Evolutionary conservation across 2,888 invertebrate genomes (phyloP).

Genomic region (Trypoxylon attenuatum): DNA sequence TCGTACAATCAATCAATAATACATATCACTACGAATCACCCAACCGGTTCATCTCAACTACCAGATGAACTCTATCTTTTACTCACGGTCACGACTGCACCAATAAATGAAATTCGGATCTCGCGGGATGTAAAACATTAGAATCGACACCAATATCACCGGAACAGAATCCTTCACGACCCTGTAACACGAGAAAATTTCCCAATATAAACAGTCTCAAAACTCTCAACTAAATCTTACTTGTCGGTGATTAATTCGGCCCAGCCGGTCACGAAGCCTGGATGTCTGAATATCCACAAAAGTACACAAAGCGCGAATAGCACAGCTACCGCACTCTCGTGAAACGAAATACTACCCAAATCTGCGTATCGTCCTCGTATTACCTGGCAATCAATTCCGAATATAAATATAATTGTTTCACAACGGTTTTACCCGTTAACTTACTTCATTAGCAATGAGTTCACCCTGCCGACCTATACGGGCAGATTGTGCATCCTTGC

Average conservation of each 20-base stretch:
- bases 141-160: slow-evolving; percentile 76
- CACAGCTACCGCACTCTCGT: slow-evolving; percentile 69
- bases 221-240: not conserved
- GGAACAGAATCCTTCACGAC: slow-evolving; percentile 66
- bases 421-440: not conserved
- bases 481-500: slow-evolving; percentile 54
- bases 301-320: slow-evolving; percentile 75
- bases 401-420: not conserved
- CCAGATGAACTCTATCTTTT: too few species aligned
- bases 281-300: slow-evolving; percentile 78
- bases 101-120: slow-evolving; percentile 68
- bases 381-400: slow-evolving; percentile 54
- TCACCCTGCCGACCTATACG: slow-evolving; percentile 62
- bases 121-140: slow-evolving; percentile 77
- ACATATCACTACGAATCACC: too few species aligned
- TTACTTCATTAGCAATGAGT: slow-evolving; percentile 63
- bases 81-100: slow-evolving; percentile 55
- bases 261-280: slow-evolving; percentile 79
- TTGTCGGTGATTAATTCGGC: slow-evolving; percentile 66
- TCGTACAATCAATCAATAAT: too few species aligned
- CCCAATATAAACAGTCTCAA: too few species aligned
- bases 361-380: slow-evolving; percentile 73
- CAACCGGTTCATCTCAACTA: too few species aligned
- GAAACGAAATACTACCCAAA: slow-evolving; percentile 74
- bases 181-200: too few species aligned